Evolutionary conservation across 92 coral and sea anemone genomes (phyloP).

Genomic region (Palythoa grandis): DNA sequence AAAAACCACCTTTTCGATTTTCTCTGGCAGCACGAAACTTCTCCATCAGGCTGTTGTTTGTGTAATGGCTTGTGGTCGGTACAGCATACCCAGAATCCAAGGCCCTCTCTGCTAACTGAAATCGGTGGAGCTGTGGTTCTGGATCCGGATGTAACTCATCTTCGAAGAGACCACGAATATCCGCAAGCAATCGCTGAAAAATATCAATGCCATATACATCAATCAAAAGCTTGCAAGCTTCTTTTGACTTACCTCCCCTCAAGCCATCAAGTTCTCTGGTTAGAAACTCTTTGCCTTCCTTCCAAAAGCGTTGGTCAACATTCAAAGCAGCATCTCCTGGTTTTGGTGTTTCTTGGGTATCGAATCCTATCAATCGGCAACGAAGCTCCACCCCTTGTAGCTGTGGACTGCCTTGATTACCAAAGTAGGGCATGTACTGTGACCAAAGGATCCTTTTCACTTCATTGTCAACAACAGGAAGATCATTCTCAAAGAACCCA

Average conservation of each 20-base stretch:
- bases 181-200: constrained; percentile 16
- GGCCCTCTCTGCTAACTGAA: constrained; percentile 26
- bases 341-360: constrained; percentile 46
- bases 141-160: background rate
- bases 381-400: constrained; percentile 23
- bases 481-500: constrained; percentile 21
- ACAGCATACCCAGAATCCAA: constrained; percentile 40
- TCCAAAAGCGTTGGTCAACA: constrained; percentile 8
- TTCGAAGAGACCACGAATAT: constrained; percentile 30
- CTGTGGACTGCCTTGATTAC: background rate
- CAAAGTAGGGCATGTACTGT: background rate
- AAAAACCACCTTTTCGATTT: constrained; percentile 37
- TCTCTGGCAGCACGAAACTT: constrained; percentile 22
- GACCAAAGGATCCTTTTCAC: constrained; percentile 10
- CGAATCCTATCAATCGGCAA: constrained; percentile 32
- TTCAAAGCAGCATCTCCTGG: background rate
- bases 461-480: constrained; percentile 11
- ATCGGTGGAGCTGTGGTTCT: constrained; percentile 22
- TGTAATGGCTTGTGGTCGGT: constrained; percentile 35
- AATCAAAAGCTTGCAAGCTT: background rate
- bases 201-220: constrained; percentile 35
- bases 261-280: background rate
- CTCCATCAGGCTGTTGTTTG: constrained; percentile 14
- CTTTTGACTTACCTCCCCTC: constrained; percentile 7
- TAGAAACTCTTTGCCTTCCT: constrained; percentile 16